Evolutionary conservation across 2,113 vertebrate genomes (phyloP).

Genomic region (Mobula birostris): DNA sequence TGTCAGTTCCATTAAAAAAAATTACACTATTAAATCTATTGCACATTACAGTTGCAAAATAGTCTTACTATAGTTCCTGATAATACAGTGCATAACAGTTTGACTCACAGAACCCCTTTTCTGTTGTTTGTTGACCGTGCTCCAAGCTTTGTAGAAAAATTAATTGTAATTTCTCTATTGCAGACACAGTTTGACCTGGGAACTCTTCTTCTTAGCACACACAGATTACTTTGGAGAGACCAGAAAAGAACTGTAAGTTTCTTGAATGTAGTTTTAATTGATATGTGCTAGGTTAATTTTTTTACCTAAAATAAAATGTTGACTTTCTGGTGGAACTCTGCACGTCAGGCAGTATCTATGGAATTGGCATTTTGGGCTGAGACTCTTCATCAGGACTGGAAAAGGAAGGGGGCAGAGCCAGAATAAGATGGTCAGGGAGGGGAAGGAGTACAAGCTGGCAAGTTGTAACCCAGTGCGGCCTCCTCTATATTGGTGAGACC

Average conservation of each 20-base stretch:
- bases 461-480: no score
- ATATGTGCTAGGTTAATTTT: no score
- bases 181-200: conserved; percentile 83
- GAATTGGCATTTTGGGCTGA: no score
- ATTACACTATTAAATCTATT: neutral
- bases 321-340: no score
- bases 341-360: no score
- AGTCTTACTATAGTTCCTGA: neutral
- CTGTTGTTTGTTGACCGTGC: no score
- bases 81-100: neutral
- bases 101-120: neutral
- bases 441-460: no score
- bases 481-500: no score
- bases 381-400: no score
- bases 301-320: no score
- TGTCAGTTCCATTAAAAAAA: neutral
- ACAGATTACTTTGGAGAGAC: conserved; percentile 90
- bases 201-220: conserved; percentile 78
- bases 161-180: conserved; percentile 40
- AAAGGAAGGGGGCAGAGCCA: no score
- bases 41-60: neutral
- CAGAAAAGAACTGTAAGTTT: conserved; percentile 82
- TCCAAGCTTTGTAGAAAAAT: neutral
- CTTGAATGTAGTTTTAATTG: neutral
- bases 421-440: no score